phyloP scores from a whole-genome alignment of 1,140 invertebrate genomes.

The Drosophila micromelanica region DNA sequence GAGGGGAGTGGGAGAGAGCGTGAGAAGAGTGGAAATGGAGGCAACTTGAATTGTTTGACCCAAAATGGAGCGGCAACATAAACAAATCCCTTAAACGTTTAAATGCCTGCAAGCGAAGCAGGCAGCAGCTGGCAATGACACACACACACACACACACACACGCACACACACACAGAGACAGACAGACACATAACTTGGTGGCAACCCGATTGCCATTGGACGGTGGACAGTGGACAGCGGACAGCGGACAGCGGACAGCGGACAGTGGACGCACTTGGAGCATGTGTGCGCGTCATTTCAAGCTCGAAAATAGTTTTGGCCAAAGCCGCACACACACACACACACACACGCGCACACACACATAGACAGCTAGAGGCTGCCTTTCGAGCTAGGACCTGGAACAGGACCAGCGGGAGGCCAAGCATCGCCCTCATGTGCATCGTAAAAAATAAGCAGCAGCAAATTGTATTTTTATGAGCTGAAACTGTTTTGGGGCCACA shows the following conservation, averaged over 20 bases:
- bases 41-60: constrained; percentile 34
- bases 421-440: constrained; percentile 79
- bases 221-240: too few species aligned
- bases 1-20: not conserved
- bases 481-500: constrained; percentile 83
- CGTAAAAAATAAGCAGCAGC: constrained; percentile 83
- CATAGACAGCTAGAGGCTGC: constrained; percentile 11
- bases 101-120: constrained; percentile 67
- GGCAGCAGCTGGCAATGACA: constrained; percentile 64
- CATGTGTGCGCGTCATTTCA: constrained; percentile 77
- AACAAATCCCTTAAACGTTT: constrained; percentile 81
- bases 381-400: constrained; percentile 5
- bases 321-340: constrained; percentile 28
- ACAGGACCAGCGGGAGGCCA: constrained; percentile 32
- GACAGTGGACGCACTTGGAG: constrained; percentile 75
- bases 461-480: constrained; percentile 83
- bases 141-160: constrained; percentile 2
- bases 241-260: not conserved
- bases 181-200: constrained; percentile 49
- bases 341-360: constrained; percentile 1
- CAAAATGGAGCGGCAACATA: constrained; percentile 58
- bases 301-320: constrained; percentile 78
- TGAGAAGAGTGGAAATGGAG: not conserved
- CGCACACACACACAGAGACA: not conserved
- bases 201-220: constrained; percentile 49